phyloP scores from a whole-genome alignment of 1,140 invertebrate genomes.

The Patella vulgata region DNA sequence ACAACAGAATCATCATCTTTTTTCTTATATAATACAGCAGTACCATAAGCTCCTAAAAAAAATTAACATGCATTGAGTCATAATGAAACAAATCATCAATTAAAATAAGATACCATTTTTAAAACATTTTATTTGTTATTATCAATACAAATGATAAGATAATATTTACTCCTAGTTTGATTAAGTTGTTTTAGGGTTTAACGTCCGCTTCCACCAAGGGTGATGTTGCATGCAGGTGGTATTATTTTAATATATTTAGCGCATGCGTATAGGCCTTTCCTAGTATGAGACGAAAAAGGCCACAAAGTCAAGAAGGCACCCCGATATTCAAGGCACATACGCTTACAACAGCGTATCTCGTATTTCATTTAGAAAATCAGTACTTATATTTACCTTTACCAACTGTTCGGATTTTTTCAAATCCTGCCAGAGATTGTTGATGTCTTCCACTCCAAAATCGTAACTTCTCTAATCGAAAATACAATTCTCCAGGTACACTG shows the following conservation, averaged over 20 bases:
- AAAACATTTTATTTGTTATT: conserved; percentile 2
- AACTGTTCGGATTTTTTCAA: conserved; percentile 74
- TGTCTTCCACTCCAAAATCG: conserved; percentile 58
- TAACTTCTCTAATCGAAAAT: conserved; percentile 68
- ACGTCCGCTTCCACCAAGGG: too few species aligned
- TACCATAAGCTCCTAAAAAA: conserved; percentile 78
- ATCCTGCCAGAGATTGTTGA: conserved; percentile 66
- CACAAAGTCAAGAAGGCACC: too few species aligned
- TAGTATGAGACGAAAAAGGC: too few species aligned
- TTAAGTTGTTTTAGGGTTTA: too few species aligned
- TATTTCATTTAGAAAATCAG: too few species aligned
- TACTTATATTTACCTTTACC: conserved; percentile 69
- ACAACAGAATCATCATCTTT: conserved; percentile 75
- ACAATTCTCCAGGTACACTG: conserved; percentile 65
- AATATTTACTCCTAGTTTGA: background rate
- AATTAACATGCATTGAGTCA: conserved; percentile 5
- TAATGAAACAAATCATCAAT: background rate
- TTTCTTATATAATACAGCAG: conserved; percentile 77
- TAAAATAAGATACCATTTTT: background rate
- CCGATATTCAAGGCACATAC: too few species aligned
- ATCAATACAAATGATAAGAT: background rate
- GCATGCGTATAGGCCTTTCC: too few species aligned
- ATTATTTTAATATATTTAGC: too few species aligned
- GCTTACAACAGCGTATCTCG: too few species aligned
- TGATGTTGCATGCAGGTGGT: too few species aligned